A percentile compares a stretch with the other conserved stretches of the same genome.
Conservation (phyloP, 1,140 invertebrate species). For the Drosophila lacertosa region DNA sequence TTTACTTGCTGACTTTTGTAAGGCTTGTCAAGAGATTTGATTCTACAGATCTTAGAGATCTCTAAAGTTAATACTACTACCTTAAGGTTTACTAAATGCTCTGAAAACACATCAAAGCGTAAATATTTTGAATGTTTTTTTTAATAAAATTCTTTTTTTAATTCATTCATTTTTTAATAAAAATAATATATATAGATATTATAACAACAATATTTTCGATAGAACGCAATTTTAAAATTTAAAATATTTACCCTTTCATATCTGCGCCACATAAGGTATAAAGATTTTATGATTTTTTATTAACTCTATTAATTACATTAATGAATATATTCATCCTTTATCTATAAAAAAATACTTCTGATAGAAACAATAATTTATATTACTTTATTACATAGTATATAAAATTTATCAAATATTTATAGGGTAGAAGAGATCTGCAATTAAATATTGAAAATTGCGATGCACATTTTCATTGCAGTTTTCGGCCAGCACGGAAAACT, state of each 20-base stretch:
- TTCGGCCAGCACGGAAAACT: constrained; percentile 19
- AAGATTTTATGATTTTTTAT: no score
- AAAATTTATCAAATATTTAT: no score
- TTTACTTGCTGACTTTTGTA: constrained; percentile 14
- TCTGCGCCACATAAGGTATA: no score
- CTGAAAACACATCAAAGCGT: background rate
- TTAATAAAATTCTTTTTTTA: no score
- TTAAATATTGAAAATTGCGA: background rate
- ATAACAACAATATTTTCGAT: background rate
- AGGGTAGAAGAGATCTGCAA: no score
- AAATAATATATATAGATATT: background rate
- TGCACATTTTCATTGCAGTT: no score
- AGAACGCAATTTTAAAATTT: background rate
- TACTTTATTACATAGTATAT: no score
- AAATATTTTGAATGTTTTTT: background rate
- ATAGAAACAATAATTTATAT: no score
- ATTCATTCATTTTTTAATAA: no score
- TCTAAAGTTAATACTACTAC: background rate
- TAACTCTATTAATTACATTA: no score
- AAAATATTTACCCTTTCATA: background rate
- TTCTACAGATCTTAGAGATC: background rate
- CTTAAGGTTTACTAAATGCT: background rate
- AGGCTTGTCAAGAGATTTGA: constrained; percentile 10
- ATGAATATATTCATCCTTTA: no score
- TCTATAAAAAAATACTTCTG: no score